Evolutionary conservation across 2,113 vertebrate genomes (phyloP).

Genomic region (Microcebus tavaratra): DNA sequence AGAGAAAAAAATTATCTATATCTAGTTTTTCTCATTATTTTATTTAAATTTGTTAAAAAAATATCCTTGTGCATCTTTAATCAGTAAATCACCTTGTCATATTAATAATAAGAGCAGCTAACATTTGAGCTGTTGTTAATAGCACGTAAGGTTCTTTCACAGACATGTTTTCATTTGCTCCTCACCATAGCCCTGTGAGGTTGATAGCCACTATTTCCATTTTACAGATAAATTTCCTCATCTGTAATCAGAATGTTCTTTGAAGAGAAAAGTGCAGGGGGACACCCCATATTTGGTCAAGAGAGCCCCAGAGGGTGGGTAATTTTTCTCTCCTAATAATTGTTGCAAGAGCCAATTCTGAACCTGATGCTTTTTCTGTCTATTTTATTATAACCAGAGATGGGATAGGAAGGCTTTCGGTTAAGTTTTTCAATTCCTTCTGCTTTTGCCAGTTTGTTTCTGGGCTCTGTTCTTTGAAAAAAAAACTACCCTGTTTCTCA

Average conservation of each 20-base stretch:
- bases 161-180: neutral
- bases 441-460: conserved; percentile 12
- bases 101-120: neutral
- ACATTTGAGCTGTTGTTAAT: neutral
- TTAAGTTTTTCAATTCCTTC: conserved; percentile 23
- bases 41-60: conserved; percentile 29
- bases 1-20: neutral
- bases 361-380: neutral
- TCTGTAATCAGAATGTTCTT: neutral
- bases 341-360: neutral
- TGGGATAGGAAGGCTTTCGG: neutral
- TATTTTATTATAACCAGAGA: neutral
- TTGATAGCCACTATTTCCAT: neutral
- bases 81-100: neutral
- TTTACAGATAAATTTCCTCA: neutral
- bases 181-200: neutral
- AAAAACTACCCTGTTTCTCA: conserved; percentile 4
- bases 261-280: neutral
- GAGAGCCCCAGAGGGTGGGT: neutral
- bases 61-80: neutral
- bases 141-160: neutral
- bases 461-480: neutral
- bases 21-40: neutral
- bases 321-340: neutral
- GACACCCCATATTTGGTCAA: neutral